These are phyloP conservation scores for Eurystomus glaucurus DNA, from an alignment of 2,797 vertebrate species.

Conservation along the genomic window DNA sequence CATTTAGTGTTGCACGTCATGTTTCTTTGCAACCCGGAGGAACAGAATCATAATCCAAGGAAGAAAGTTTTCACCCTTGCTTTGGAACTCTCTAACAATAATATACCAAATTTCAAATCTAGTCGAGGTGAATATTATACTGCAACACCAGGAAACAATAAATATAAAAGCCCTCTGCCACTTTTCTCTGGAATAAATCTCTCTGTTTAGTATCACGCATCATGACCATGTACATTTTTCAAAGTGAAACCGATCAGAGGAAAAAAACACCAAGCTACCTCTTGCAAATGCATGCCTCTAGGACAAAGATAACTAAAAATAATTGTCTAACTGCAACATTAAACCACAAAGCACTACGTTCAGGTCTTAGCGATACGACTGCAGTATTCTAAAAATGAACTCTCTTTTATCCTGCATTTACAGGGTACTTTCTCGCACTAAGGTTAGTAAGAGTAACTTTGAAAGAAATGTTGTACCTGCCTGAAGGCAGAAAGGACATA, in stretches of 20 bases:
- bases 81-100: neutral
- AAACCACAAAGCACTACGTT: neutral
- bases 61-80: neutral
- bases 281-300: neutral
- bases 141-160: neutral
- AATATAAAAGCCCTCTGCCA: neutral
- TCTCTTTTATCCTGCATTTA: neutral
- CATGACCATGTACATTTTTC: neutral
- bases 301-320: neutral
- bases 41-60: neutral
- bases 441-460: neutral
- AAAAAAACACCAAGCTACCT: neutral
- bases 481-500: conserved; percentile 38
- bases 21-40: neutral
- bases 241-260: neutral
- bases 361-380: neutral
- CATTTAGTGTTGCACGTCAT: neutral
- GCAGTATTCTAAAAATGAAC: neutral
- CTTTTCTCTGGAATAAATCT: neutral
- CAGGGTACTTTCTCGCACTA: neutral
- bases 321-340: neutral
- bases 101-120: neutral
- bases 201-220: neutral
- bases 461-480: conserved; percentile 74
- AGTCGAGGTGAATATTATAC: neutral